A percentile compares a stretch with the other conserved stretches of the same genome.
These are phyloP conservation scores for Isurus oxyrinchus DNA, from an alignment of 2,113 vertebrate species.

Conservation along the genomic window DNA sequence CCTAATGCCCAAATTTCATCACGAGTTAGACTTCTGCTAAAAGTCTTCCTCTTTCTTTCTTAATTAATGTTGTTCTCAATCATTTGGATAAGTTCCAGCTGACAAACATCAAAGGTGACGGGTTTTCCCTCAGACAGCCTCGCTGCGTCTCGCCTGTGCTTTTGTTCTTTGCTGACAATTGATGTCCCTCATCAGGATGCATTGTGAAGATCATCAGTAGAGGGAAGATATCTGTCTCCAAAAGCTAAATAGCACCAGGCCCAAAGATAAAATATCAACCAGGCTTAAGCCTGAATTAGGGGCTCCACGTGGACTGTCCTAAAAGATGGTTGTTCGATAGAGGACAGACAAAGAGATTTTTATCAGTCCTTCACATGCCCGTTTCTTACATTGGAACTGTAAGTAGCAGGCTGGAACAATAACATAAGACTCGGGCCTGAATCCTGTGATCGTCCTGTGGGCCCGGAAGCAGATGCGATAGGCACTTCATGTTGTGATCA, in stretches of 20 bases:
- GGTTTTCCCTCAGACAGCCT: background rate
- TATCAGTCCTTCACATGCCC: background rate
- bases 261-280: background rate
- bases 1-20: background rate
- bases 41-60: background rate
- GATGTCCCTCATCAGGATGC: background rate
- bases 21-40: too few relatives aligned
- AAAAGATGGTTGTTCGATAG: background rate
- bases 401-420: background rate
- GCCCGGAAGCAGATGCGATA: too few relatives aligned
- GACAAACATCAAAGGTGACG: background rate
- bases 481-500: too few relatives aligned
- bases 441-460: too few relatives aligned
- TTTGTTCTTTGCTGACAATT: background rate
- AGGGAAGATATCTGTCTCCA: background rate
- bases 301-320: background rate
- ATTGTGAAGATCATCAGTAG: background rate
- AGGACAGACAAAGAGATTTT: background rate
- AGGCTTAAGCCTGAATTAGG: background rate
- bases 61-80: background rate
- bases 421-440: background rate
- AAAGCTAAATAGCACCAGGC: background rate
- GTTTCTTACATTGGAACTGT: background rate
- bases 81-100: background rate
- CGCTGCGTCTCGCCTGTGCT: background rate